Percentiles rank a stretch among this genome's conserved stretches.
Evolutionary conservation across 2,797 vertebrate species (phyloP).

Genomic region (Gorsachius magnificus): DNA sequence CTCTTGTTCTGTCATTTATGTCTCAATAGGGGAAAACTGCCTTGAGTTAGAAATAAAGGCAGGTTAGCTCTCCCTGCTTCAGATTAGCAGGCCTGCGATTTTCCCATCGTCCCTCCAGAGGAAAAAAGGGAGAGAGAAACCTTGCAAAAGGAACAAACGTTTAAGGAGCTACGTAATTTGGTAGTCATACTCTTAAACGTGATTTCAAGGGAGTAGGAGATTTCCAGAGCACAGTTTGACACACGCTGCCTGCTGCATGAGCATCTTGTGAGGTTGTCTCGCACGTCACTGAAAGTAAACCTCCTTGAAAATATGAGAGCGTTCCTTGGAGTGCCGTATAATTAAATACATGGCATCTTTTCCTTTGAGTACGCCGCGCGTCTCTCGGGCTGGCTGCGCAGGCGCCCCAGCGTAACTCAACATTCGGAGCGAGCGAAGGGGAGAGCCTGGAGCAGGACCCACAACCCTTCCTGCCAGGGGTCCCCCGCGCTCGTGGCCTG

Average conservation of each 20-base stretch:
- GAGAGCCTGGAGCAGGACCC: neutral
- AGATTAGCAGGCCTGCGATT: neutral
- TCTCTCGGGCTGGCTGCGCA: neutral
- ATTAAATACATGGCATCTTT: neutral
- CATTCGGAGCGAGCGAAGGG: neutral
- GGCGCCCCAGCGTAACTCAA: rapidly evolving
- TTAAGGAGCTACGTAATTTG: neutral
- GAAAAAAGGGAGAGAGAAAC: neutral
- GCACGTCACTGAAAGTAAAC: neutral
- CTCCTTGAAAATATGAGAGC: neutral
- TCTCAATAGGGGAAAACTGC: neutral
- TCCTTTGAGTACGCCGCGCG: rapidly evolving
- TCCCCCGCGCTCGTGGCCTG: neutral
- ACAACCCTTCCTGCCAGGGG: neutral
- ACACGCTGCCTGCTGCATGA: neutral
- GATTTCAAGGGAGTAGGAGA: neutral
- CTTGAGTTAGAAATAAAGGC: neutral
- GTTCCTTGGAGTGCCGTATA: neutral
- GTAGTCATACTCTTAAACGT: neutral
- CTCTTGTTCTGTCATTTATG: neutral
- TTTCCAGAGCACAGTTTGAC: neutral
- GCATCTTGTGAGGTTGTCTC: neutral
- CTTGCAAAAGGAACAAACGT: neutral
- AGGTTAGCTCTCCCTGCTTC: neutral
- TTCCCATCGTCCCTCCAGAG: neutral